A percentile compares a stretch with the other conserved stretches of the same genome.
These are phyloP conservation scores for Hypsibius dujardini DNA, from an alignment of 1,140 invertebrate species.

Conservation along the genomic window DNA sequence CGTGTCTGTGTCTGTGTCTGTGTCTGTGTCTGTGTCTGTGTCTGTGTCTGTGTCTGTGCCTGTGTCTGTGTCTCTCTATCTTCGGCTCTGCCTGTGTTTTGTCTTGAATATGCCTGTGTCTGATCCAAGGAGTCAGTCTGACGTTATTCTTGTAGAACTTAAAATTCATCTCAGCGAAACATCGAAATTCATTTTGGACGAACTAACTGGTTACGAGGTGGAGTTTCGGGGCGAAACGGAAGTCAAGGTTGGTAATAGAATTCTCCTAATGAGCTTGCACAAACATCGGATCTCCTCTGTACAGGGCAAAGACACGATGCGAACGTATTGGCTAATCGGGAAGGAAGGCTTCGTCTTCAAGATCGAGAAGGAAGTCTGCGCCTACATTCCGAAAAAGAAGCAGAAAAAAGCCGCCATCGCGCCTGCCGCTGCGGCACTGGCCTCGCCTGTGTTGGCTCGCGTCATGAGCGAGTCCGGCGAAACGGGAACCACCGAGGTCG, in stretches of 20 bases:
- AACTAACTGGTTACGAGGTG: conserved; percentile 56
- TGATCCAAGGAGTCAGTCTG: background rate
- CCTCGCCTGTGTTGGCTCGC: background rate
- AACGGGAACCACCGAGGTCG: too few species aligned
- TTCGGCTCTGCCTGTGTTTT: too few species aligned
- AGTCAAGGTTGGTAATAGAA: conserved; percentile 42
- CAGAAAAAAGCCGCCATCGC: background rate
- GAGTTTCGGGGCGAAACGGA: conserved; percentile 61
- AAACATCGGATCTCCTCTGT: conserved; percentile 19
- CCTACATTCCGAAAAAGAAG: conserved; percentile 14
- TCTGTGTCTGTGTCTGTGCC: too few species aligned
- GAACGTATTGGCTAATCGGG: conserved; percentile 32
- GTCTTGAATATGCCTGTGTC: too few species aligned
- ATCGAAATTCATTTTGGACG: conserved; percentile 52
- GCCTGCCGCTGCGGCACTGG: background rate
- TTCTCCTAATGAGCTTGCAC: too few species aligned
- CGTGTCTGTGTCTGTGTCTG: too few species aligned
- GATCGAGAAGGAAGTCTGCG: conserved; percentile 15
- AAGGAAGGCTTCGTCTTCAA: conserved; percentile 45
- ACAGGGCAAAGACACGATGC: conserved; percentile 31
- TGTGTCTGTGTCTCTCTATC: too few species aligned
- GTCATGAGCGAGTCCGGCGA: too few species aligned
- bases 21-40: too few species aligned
- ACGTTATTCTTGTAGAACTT: conserved; percentile 43
- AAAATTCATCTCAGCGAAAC: conserved; percentile 59